A percentile compares a stretch with the other conserved stretches of the same genome.
Evolutionary conservation across 2,888 invertebrate species (phyloP).

Genomic region (Metacarcinus magister): DNA sequence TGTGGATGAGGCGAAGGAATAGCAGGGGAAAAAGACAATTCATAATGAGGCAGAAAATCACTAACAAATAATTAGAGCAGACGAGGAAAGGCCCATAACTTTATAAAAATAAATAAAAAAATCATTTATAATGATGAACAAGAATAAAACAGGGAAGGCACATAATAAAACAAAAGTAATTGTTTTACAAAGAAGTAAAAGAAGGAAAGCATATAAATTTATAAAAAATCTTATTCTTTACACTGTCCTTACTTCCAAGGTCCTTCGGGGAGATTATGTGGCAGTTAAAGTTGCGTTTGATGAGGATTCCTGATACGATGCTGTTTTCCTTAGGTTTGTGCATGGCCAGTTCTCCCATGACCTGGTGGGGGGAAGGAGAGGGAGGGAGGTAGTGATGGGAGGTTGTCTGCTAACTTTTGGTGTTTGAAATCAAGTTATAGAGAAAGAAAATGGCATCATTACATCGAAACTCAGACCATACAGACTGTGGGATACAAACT

Average conservation of each 20-base stretch:
- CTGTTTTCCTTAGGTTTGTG: conserved; percentile 91
- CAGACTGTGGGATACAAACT: too few relatives aligned
- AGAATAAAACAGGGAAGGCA: too few relatives aligned
- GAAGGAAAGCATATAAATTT: background rate
- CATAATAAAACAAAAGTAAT: too few relatives aligned
- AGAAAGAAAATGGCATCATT: too few relatives aligned
- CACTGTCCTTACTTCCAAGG: conserved; percentile 90
- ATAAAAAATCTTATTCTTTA: background rate
- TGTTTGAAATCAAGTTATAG: background rate
- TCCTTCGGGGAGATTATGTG: conserved; percentile 96
- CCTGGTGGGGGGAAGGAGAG: conserved; percentile 83
- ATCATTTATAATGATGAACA: too few relatives aligned
- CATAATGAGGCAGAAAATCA: too few relatives aligned
- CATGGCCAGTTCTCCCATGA: conserved; percentile 96
- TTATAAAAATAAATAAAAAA: too few relatives aligned
- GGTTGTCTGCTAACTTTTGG: background rate
- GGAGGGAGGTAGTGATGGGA: background rate
- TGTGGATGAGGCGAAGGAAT: too few relatives aligned
- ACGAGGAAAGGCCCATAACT: too few relatives aligned
- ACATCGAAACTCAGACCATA: too few relatives aligned
- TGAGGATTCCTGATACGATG: conserved; percentile 94
- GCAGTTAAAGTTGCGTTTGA: conserved; percentile 99
- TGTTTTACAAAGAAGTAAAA: background rate
- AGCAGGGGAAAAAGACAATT: too few relatives aligned
- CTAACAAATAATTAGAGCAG: too few relatives aligned